Base-by-base conservation (phyloP, 2,888 invertebrate genomes). In the Sinotaia quadrata region DNA sequence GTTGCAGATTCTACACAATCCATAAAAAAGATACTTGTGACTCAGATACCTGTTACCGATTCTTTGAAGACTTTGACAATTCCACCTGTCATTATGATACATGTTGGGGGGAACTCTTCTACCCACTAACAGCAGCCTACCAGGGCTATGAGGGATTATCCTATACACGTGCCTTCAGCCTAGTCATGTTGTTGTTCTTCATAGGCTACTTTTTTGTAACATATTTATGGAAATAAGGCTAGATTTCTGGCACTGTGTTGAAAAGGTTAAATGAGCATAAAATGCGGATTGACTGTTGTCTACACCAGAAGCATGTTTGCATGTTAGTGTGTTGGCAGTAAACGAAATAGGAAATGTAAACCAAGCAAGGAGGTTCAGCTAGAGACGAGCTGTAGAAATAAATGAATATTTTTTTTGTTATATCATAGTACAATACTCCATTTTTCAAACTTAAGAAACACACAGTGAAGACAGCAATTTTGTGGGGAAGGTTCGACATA, bases 91-190 rank as follows among this genome's bases (percentile, higher is more conserved):
- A 78, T 34, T 74, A 73, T 2, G 83, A 81, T 65, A 70, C 76
- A 0, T 83, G 83, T 63, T 82, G 82, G 82, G 76, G 78, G 21
- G 78, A 82, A 37, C 72, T 83, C 33, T 77, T 82, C 15, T 82
- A 82, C 66, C 83, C 83, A 4, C 51, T 82, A 31, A 72, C 75
- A 10, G 49, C 68, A 18, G 63, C 69, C 3, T 81, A 80, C 54
- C 66, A 69, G 3, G 78, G 73, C 0, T 56, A 41, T 12, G 65
- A 65, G 33, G 36, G 56, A 12, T n/a, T 56, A 2, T 15, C n/a
- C 24, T 65, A 65, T 52, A 56, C 65, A 33, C 54, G 65, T 12
- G 79, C 75, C n/a, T 74, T 78, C 73, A 71, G 75, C 15, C 77
- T 81, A 12, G 44, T 79, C 7, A 36, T 75, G 0, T 75, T 81